A percentile compares a stretch with the other conserved stretches of the same genome.
Evolutionary conservation across 2,888 invertebrate genomes (phyloP).

Genomic region (Dasypolia templi): DNA sequence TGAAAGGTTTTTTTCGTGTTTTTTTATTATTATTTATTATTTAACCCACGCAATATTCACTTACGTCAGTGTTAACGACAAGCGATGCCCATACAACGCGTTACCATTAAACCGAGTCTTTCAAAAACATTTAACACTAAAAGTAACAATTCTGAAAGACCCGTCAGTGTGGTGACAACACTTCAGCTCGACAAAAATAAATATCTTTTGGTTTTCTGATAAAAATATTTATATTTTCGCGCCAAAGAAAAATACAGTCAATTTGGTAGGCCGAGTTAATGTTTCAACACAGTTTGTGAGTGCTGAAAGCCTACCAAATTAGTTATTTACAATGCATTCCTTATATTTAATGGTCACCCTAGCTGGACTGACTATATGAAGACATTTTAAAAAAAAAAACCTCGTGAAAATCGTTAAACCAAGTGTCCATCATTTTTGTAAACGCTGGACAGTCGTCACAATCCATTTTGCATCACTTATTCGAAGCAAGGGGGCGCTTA

Average conservation of each 20-base stretch:
- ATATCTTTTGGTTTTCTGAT: constrained; percentile 46
- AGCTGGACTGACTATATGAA: constrained; percentile 72
- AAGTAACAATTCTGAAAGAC: constrained; percentile 70
- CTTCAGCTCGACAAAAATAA: constrained; percentile 66
- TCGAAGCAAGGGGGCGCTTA: neutral
- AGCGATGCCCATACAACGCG: constrained; percentile 89
- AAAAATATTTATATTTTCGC: constrained; percentile 50
- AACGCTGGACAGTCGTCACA: constrained; percentile 9
- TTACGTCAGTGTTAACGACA: constrained; percentile 88
- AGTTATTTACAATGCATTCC: constrained; percentile 89
- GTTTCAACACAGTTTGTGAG: constrained; percentile 81
- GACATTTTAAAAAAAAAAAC: neutral
- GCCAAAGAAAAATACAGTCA: constrained; percentile 71
- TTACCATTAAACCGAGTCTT: constrained; percentile 71
- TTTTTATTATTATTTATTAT: constrained; percentile 24
- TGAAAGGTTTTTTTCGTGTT: neutral
- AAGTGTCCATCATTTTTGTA: constrained; percentile 15
- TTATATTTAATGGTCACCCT: constrained; percentile 79
- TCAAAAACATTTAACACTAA: constrained; percentile 54
- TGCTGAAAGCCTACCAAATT: constrained; percentile 86
- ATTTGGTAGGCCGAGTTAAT: constrained; percentile 84
- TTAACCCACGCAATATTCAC: constrained; percentile 76
- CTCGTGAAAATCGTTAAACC: neutral
- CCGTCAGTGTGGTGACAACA: constrained; percentile 70
- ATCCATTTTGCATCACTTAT: neutral